A percentile compares a stretch with the other conserved stretches of the same genome.
Conservation (phyloP, 2,797 vertebrate genomes). For the Antennarius maculatus region DNA sequence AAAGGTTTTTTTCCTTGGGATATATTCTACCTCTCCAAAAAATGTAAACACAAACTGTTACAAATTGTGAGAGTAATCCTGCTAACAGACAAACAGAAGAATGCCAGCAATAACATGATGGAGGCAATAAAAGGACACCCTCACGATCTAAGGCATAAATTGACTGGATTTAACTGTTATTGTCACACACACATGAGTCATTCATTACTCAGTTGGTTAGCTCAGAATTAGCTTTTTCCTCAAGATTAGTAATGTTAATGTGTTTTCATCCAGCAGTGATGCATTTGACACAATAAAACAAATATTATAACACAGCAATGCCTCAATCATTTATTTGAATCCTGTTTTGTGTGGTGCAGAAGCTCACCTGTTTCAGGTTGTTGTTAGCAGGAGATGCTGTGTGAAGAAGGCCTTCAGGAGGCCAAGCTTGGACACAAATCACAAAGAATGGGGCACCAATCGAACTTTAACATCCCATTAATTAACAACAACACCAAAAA, state of each 20-base stretch:
- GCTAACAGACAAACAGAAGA: no score
- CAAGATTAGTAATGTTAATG: background rate
- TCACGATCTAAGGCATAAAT: background rate
- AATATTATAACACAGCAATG: background rate
- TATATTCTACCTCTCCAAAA: no score
- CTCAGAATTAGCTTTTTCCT: conserved; percentile 3
- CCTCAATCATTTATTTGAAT: background rate
- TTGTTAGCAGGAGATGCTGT: conserved; percentile 42
- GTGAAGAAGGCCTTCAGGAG: conserved; percentile 54
- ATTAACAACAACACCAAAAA: background rate
- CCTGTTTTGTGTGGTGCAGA: conserved; percentile 30
- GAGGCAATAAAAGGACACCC: conserved; percentile 9
- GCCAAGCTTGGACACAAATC: conserved; percentile 33
- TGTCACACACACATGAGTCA: no score
- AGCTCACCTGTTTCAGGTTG: conserved; percentile 76
- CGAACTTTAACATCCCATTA: conserved; percentile 32
- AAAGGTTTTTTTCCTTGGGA: no score
- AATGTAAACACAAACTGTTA: no score
- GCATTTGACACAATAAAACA: conserved; percentile 2
- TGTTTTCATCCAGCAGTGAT: background rate
- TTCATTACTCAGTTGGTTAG: conserved; percentile 8
- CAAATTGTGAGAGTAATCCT: no score
- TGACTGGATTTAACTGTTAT: conserved; percentile 5
- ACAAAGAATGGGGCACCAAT: conserved; percentile 11
- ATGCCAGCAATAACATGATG: no score